Evolutionary conservation across 2,113 vertebrate genomes (phyloP), one percentile per base, ranked within the genome.

Genomic region (Corvus hawaiiensis): DNA sequence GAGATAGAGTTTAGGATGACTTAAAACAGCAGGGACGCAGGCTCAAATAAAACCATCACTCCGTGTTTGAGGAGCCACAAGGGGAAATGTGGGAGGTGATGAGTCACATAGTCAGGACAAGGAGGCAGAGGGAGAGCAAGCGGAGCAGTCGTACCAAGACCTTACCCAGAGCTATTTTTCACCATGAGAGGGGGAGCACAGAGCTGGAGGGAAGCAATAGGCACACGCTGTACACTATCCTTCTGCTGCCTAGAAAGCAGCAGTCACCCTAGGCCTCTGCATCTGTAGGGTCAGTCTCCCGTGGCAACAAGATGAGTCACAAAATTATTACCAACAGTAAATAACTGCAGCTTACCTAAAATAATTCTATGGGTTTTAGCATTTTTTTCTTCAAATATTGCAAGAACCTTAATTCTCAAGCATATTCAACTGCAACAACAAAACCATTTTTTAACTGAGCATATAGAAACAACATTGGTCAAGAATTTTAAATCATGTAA

Each of bases 161-260:
- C 39, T 63, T 76, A 46, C 11, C 6, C 11, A 62, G 23, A 63
- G 20, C 22, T 59, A 4, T 82, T 52, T 87, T 15, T 32, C 44
- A 52, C 15, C 7, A 2, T 1, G 6, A 8, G 5, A 10, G 32
- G 32, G 4, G 4, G 32, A 79, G 13, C 19, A 56, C 8, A 39
- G 44, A 30, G 18, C 24, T 72, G 30, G n/a, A 32, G 28, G 5
- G 11, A 10, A 52, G 7, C 17, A 63, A 26, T 24, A 46, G 23
- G 11, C 2, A 1, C 41, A 12, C 1, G 0, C 43, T 8, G 0
- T 15, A 4, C 9, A 7, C 1, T 0, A 1, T 35, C 32, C 7
- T 78, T n/a, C 56, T 39, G 32, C 13, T 55, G 19, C 15, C 32
- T 72, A 64, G 41, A 64, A 82, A 43, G 46, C 27, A 82, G n/a